These are phyloP conservation scores for Cygnus atratus DNA, from an alignment of 2,113 vertebrate genomes.

Conservation along the genomic window DNA sequence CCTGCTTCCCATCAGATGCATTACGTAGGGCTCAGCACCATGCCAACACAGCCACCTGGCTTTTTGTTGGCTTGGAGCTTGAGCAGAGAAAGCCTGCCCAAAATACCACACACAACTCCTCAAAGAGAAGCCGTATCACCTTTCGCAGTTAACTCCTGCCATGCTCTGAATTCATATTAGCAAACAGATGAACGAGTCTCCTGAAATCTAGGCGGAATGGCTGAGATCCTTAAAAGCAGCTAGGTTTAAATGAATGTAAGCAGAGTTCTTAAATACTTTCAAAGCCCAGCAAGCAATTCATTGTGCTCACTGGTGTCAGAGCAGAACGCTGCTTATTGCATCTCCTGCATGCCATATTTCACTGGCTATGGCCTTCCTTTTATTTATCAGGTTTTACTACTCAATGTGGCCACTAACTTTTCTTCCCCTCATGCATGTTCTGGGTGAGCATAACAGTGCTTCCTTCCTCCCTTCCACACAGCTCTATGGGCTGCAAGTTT, in stretches of 20 bases:
- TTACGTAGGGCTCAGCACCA: not conserved
- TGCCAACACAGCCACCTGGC: slow-evolving; percentile 20
- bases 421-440: not conserved
- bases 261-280: not conserved
- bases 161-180: not conserved
- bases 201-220: not conserved
- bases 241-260: not conserved
- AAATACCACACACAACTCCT: not conserved
- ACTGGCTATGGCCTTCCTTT: not conserved
- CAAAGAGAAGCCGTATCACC: not conserved
- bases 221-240: not conserved
- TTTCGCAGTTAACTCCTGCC: not conserved
- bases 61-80: not conserved
- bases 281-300: not conserved
- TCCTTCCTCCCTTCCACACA: not conserved
- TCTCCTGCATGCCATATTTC: not conserved
- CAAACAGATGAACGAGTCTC: not conserved
- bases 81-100: not conserved
- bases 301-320: not conserved
- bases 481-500: not conserved
- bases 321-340: not conserved
- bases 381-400: not conserved
- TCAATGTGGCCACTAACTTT: fast-evolving
- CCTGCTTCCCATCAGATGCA: not conserved
- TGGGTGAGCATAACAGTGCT: not conserved